These are phyloP conservation scores for Myocastor coypus DNA, from an alignment of 2,113 vertebrate genomes.

Conservation along the genomic window DNA sequence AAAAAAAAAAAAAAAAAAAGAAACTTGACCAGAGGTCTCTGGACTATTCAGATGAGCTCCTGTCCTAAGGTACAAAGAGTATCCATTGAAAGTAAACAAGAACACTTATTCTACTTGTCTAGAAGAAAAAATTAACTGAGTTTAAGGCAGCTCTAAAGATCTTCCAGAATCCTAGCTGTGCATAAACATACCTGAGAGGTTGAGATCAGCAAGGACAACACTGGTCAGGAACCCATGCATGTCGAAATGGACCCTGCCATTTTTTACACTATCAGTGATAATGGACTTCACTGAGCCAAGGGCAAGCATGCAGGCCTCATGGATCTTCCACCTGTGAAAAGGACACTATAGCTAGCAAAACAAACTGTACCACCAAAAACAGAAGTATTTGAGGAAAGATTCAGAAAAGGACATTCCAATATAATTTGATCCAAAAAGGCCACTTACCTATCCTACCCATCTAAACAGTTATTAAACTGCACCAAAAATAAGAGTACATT, in stretches of 20 bases:
- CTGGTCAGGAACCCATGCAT: slow-evolving; percentile 97
- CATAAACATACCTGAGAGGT: slow-evolving; percentile 90
- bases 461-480: not conserved
- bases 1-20: no score
- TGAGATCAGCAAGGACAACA: slow-evolving; percentile 97
- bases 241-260: slow-evolving; percentile 95
- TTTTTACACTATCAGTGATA: slow-evolving; percentile 97
- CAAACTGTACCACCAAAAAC: not conserved
- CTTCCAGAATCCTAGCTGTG: not conserved
- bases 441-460: not conserved
- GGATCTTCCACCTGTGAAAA: slow-evolving; percentile 96
- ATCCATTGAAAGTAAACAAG: not conserved
- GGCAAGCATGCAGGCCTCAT: slow-evolving; percentile 98
- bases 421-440: not conserved
- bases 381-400: not conserved
- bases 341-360: not conserved
- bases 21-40: not conserved
- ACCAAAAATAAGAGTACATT: not conserved
- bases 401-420: not conserved
- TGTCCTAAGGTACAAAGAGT: not conserved
- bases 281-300: slow-evolving; percentile 97
- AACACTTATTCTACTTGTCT: not conserved
- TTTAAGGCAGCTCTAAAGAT: not conserved
- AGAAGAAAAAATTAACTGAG: not conserved
- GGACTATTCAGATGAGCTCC: not conserved